Evolutionary conservation across 1,140 invertebrate genomes (phyloP).

Genomic region (Centruroides vittatus): DNA sequence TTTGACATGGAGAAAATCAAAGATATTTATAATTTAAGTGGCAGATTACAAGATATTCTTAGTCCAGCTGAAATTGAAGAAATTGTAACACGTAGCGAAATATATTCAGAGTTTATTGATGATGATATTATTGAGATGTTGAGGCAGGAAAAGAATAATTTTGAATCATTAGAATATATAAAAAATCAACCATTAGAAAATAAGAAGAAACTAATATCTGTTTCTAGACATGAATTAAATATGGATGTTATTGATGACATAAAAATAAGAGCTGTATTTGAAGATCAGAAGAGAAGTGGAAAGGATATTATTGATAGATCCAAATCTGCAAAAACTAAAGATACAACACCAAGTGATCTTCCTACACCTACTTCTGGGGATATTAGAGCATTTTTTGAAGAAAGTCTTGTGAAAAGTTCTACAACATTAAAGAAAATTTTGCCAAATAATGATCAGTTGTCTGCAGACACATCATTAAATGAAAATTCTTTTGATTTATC

Average conservation of each 20-base stretch:
- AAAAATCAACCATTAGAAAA: no score
- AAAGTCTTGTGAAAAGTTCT: neutral
- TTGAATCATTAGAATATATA: neutral
- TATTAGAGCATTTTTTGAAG: neutral
- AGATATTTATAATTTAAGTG: conserved; percentile 27
- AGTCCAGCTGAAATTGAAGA: conserved; percentile 27
- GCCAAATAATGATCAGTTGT: neutral
- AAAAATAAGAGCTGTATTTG: neutral
- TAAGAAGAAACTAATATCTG: neutral
- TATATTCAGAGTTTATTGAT: conserved; percentile 23
- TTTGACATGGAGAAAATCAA: conserved; percentile 26
- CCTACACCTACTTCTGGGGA: neutral
- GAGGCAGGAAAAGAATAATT: neutral
- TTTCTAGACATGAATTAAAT: neutral
- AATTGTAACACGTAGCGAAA: conserved; percentile 27
- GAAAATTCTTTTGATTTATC: no score
- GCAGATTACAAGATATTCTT: conserved; percentile 27
- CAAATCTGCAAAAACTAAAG: neutral
- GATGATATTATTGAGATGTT: conserved; percentile 26
- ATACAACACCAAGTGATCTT: neutral
- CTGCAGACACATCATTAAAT: no score
- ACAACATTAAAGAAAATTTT: neutral
- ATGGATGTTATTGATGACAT: neutral
- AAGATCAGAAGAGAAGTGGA: neutral
- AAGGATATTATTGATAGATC: neutral